Conservation (phyloP, 2,888 invertebrate species). For the Pasiphila rectangulata region DNA sequence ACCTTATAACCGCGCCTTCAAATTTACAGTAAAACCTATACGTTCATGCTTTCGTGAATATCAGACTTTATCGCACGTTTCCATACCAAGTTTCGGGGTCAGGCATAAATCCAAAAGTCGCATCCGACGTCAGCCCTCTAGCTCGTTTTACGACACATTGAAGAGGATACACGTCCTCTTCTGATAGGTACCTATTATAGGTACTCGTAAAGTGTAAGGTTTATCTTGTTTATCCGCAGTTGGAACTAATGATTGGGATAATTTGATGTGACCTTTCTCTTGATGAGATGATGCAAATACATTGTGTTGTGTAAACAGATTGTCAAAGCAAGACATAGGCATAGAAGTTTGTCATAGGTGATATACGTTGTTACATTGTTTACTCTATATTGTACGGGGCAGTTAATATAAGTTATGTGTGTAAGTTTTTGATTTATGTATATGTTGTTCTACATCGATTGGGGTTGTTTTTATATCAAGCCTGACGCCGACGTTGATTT, state of each 20-base stretch:
- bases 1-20: conserved; percentile 24
- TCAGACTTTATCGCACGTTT: conserved; percentile 45
- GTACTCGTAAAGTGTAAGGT: conserved; percentile 31
- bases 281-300: conserved; percentile 13
- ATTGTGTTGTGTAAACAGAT: neutral
- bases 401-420: too few relatives aligned
- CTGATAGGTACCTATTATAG: conserved; percentile 22
- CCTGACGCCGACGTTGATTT: too few relatives aligned
- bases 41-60: conserved; percentile 46
- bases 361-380: neutral
- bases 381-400: too few relatives aligned
- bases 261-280: conserved; percentile 29
- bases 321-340: too few relatives aligned
- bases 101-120: conserved; percentile 53
- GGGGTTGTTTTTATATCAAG: too few relatives aligned
- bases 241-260: conserved; percentile 31
- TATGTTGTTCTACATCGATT: too few relatives aligned
- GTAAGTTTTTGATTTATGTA: too few relatives aligned
- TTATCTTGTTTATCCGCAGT: conserved; percentile 31
- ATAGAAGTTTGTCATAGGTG: too few relatives aligned
- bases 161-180: conserved; percentile 40
- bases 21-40: conserved; percentile 36
- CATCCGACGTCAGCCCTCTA: conserved; percentile 42
- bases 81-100: conserved; percentile 49
- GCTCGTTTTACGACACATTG: conserved; percentile 50